These are phyloP conservation scores for Neoascia interrupta DNA, from an alignment of 2,888 invertebrate genomes.

Conservation along the genomic window DNA sequence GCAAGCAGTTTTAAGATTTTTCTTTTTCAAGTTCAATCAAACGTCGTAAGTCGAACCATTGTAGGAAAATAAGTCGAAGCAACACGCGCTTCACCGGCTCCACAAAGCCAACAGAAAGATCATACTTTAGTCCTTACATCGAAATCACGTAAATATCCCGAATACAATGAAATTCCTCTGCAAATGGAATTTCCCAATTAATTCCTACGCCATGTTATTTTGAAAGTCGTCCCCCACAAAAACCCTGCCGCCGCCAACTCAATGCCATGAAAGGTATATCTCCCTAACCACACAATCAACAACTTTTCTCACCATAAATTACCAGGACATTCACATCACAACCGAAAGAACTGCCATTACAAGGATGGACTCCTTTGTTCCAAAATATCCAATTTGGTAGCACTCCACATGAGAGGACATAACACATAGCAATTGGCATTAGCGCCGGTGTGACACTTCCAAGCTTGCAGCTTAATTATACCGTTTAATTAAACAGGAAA, in stretches of 20 bases:
- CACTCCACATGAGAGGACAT: constrained; percentile 21
- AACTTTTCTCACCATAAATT: constrained; percentile 65
- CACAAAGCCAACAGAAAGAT: too few relatives aligned
- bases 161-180: too few relatives aligned
- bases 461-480: constrained; percentile 65
- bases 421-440: constrained; percentile 63
- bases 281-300: constrained; percentile 56
- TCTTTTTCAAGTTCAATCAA: too few relatives aligned
- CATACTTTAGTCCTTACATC: too few relatives aligned
- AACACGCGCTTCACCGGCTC: too few relatives aligned
- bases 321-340: constrained; percentile 47
- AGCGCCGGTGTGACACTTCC: constrained; percentile 53
- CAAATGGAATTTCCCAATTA: constrained; percentile 62
- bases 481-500: constrained; percentile 67
- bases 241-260: not conserved
- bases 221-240: too few relatives aligned
- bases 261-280: constrained; percentile 24
- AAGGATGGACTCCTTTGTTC: constrained; percentile 1
- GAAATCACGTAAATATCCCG: too few relatives aligned
- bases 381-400: constrained; percentile 43
- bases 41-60: too few relatives aligned
- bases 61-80: too few relatives aligned
- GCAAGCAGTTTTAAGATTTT: too few relatives aligned
- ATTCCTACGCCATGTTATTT: constrained; percentile 24
- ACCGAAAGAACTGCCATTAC: constrained; percentile 52